Evolutionary conservation across 2,888 invertebrate genomes (phyloP).

Genomic region (Dasysyrphus tricinctus): DNA sequence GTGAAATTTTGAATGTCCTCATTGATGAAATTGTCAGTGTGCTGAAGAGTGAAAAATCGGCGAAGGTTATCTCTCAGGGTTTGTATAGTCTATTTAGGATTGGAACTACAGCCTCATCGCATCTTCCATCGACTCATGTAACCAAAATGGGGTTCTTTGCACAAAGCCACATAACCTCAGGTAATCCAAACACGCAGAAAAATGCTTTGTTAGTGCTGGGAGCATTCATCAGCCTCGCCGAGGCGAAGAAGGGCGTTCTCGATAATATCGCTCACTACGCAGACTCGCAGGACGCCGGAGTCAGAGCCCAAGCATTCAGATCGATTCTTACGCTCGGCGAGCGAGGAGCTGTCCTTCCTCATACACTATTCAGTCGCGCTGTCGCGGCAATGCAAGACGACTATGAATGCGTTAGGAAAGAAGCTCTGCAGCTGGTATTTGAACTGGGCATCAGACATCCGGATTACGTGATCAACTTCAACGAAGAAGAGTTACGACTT

Average conservation of each 20-base stretch:
- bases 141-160: slow-evolving; percentile 82
- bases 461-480: slow-evolving; percentile 90
- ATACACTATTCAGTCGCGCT: slow-evolving; percentile 86
- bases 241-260: slow-evolving; percentile 86
- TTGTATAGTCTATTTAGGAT: slow-evolving; percentile 82
- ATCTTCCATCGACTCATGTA: slow-evolving; percentile 79
- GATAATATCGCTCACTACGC: slow-evolving; percentile 93
- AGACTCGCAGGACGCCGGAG: slow-evolving; percentile 94
- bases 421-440: slow-evolving; percentile 93
- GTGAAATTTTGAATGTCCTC: slow-evolving; percentile 79
- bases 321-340: slow-evolving; percentile 93
- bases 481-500: slow-evolving; percentile 93
- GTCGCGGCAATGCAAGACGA: slow-evolving; percentile 93
- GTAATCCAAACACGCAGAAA: slow-evolving; percentile 82
- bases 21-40: slow-evolving; percentile 82
- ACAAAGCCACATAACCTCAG: slow-evolving; percentile 80
- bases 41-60: slow-evolving; percentile 81
- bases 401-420: slow-evolving; percentile 95
- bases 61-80: slow-evolving; percentile 83
- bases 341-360: slow-evolving; percentile 91
- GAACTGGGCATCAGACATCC: slow-evolving; percentile 93
- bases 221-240: slow-evolving; percentile 82
- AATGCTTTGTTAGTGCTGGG: slow-evolving; percentile 82
- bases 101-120: slow-evolving; percentile 78
- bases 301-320: slow-evolving; percentile 94